These are phyloP conservation scores for Trichechus manatus DNA, from an alignment of 2,113 vertebrate species.

Conservation along the genomic window DNA sequence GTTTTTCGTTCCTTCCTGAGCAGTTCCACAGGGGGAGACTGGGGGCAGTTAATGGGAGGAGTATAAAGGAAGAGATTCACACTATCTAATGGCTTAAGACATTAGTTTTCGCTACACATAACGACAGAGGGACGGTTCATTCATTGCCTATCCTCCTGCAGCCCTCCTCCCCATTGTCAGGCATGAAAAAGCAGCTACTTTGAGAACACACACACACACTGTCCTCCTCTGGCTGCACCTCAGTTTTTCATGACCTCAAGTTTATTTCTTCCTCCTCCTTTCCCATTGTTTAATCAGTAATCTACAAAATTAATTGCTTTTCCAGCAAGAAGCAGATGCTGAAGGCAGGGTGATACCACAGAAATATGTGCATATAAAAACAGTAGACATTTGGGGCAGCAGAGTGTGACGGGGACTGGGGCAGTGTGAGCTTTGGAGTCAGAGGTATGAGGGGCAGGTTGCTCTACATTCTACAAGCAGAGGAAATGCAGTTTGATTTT, in stretches of 20 bases:
- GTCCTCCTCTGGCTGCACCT: background rate
- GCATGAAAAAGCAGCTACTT: background rate
- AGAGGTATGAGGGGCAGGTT: background rate
- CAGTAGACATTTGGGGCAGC: rapidly evolving
- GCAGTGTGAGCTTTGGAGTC: background rate
- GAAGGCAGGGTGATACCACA: background rate
- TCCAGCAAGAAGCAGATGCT: background rate
- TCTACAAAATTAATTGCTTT: background rate
- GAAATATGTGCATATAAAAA: background rate
- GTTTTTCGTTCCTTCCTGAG: background rate
- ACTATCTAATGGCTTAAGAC: background rate
- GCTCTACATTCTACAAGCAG: background rate
- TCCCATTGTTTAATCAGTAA: background rate
- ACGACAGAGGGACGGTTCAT: background rate
- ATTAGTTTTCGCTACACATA: background rate
- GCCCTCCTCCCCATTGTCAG: background rate
- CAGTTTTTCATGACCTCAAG: background rate
- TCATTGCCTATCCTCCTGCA: background rate
- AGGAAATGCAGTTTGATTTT: background rate
- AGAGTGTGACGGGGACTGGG: background rate
- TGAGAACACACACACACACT: background rate
- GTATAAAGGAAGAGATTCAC: background rate
- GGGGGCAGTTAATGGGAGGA: background rate
- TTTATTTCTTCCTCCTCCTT: background rate
- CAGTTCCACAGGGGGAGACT: background rate